A percentile compares a stretch with the other conserved stretches of the same genome.
Evolutionary conservation across 1,140 invertebrate genomes (phyloP).

Genomic region (Idris sp.): DNA sequence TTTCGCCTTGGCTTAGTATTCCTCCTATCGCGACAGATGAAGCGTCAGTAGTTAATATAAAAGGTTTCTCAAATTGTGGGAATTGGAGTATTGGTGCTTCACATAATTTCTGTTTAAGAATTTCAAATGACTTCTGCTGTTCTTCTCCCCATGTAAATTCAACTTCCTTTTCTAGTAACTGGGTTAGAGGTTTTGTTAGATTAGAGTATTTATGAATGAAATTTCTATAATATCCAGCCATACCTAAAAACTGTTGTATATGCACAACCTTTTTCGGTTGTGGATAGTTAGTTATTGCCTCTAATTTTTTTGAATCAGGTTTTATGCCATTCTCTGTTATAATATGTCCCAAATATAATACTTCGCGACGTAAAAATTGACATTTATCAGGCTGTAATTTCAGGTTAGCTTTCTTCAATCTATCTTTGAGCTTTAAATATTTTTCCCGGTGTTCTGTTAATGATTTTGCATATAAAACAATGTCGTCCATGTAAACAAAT

Average conservation of each 20-base stretch:
- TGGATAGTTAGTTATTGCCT: neutral
- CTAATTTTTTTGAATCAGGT: neutral
- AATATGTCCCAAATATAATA: neutral
- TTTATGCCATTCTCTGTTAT: neutral
- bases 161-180: neutral
- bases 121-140: neutral
- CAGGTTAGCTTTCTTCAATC: neutral
- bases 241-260: neutral
- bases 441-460: neutral
- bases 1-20: neutral
- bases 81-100: no score
- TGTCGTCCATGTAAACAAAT: neutral
- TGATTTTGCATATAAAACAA: neutral
- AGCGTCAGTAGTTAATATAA: neutral
- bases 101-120: neutral
- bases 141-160: neutral
- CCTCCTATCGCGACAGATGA: neutral
- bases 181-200: neutral
- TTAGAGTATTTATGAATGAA: neutral
- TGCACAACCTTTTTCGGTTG: neutral
- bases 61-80: neutral
- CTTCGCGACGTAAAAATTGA: neutral
- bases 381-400: conserved; percentile 1
- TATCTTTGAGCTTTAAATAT: neutral
- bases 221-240: neutral